Evolutionary conservation across 2,797 vertebrate species (phyloP), one percentile per base, ranked within the genome.

Genomic region (Odontamblyopus rebecca): DNA sequence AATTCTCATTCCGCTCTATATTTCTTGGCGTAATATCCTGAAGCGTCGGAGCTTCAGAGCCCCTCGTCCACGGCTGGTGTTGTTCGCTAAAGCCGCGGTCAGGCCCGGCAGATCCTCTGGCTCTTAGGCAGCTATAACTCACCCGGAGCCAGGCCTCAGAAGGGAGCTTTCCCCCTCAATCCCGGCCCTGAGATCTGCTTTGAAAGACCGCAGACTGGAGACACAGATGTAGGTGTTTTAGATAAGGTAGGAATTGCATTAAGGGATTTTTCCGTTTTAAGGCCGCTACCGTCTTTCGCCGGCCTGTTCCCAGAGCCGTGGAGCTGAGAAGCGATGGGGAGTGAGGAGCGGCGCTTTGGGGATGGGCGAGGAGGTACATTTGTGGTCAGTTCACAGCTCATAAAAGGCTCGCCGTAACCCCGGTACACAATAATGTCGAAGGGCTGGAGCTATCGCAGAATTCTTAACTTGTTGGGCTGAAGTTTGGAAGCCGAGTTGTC

Each of bases 171-270:
- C 88, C 84, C 85, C 88, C 88, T 90, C 91, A 86, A 91, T 91
- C 93, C 90, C 90, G 89, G 89, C 85, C 85, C 89, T 81, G 83
- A 91, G 90, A 93, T 91, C 91, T 93, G 90, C 92, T 93, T 94
- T 95, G 93, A 94, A 94, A 94, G 93, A 91, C 91, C 86, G 85
- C 91, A 89, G 89, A 91, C 92, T 92, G 91, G 91, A 95, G 94
- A 93, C 93, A 94, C 93, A 94, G 93, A 94, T 92, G 89, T 92
- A 94, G 93, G 93, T 94, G 94, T 94, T 95, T 94, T 91, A 94
- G 94, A 94, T 94, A 94, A 94, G 93, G 94, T 90, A 93, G 93
- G 90, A 93, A 93, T 93, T 88, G 93, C 92, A 94, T 95, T 94
- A 95, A 95, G 90, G 93, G 94, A 93, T 94, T 94, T 93, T 91